These are phyloP conservation scores for Megaceryle torquata DNA, from an alignment of 2,113 vertebrate genomes.

Conservation along the genomic window DNA sequence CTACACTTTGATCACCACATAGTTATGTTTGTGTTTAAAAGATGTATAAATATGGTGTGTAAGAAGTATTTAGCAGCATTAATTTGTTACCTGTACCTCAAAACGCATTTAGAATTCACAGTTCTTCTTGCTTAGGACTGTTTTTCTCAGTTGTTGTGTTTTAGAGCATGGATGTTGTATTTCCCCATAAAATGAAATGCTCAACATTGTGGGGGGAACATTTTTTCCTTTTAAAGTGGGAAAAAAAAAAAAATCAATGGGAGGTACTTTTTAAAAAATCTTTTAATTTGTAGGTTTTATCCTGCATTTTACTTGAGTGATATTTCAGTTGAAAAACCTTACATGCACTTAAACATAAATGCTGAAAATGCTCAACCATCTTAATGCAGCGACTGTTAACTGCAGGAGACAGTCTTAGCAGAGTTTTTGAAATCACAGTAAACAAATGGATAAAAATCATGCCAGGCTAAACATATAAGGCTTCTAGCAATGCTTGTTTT, in stretches of 20 bases:
- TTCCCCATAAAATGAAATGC: neutral
- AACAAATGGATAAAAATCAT: conserved; percentile 29
- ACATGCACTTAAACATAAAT: neutral
- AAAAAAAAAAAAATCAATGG: neutral
- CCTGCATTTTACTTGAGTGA: neutral
- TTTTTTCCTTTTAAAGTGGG: neutral
- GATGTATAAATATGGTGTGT: neutral
- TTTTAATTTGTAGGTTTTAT: neutral
- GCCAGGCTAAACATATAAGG: conserved; percentile 13
- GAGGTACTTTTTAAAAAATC: neutral
- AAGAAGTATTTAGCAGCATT: neutral
- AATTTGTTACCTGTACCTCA: neutral
- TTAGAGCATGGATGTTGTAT: neutral
- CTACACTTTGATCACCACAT: neutral
- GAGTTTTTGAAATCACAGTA: conserved; percentile 6
- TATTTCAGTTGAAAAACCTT: neutral
- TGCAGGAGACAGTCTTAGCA: neutral
- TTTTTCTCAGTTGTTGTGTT: neutral
- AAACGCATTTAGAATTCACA: neutral
- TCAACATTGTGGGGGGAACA: fast-evolving
- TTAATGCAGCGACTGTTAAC: neutral
- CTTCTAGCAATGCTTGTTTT: conserved; percentile 30
- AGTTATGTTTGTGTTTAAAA: neutral
- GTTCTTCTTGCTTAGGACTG: neutral
- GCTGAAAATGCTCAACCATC: neutral